Base-by-base conservation (phyloP, 92 coral and sea anemone species). In the Montipora capitata region DNA sequence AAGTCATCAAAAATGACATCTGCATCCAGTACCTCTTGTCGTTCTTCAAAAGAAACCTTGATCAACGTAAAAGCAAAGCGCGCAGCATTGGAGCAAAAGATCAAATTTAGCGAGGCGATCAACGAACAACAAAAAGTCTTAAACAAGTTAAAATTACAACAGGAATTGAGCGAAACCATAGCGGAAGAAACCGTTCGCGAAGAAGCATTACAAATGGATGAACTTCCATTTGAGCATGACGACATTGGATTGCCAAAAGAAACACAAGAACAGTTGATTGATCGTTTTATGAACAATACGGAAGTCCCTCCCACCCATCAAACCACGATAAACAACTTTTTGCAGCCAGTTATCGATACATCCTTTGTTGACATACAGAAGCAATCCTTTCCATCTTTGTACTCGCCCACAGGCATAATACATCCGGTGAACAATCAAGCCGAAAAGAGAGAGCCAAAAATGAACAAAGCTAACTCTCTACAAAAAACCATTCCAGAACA, bases 101-200 rank as follows among this genome's bases (percentile, higher is more conserved):
- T 92, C 11, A 70, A 88, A 79, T 92, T 63, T 64, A 80, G 71
- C 76, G 85, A 88, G 58, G 40, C 12, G 2, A 91, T 91, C 61
- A 70, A 87, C 65, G 91, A 91, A 59, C 94, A 91, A 49, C 78
- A 76, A 74, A 74, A 41, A 68, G 44, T 63, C 35, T 67, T 91
- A 4, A 73, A 74, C 35, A 74, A 85, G 41, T 59, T 86, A 4
- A 91, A 80, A 70, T 83, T 86, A 2, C 84, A 91, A 73, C 87
- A 86, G 56, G 91, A 86, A 57, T 73, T 86, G 7, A 86, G 91
- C 70, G 94, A 86, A 81, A 91, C 91, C 40, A n/a, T 91, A 72
- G 94, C 88, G 38, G 87, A 85, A 79, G 94, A 90, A 51, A 73
- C 87, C 42, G 81, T 90, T 90, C 54, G 69, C 18, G 78, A 81